A percentile compares a stretch with the other conserved stretches of the same genome.
Evolutionary conservation across 2,888 invertebrate species (phyloP).

Genomic region (Drosophila helvetica): DNA sequence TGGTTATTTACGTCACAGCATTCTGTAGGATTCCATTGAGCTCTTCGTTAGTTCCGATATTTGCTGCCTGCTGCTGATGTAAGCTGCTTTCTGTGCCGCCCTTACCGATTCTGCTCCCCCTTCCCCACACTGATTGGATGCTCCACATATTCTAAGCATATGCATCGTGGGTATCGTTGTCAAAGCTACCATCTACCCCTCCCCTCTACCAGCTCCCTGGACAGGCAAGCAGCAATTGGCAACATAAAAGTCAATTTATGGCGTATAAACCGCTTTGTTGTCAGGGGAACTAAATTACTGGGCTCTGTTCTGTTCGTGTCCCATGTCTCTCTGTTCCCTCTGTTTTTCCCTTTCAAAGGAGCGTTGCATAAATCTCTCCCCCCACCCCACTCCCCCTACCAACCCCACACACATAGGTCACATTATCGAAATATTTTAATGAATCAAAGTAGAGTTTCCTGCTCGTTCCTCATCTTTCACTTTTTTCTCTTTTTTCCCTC

Average conservation of each 20-base stretch:
- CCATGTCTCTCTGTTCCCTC: conserved; percentile 13
- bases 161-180: conserved; percentile 34
- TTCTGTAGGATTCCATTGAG: neutral
- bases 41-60: conserved; percentile 34
- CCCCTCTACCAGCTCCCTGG: neutral
- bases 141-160: conserved; percentile 54
- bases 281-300: conserved; percentile 59
- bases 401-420: conserved; percentile 26
- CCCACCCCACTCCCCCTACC: neutral
- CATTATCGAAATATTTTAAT: conserved; percentile 68
- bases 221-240: conserved; percentile 25
- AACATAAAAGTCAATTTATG: conserved; percentile 60
- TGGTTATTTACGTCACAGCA: conserved; percentile 18
- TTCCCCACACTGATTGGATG: conserved; percentile 8
- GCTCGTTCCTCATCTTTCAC: neutral
- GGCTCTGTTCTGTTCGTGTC: neutral
- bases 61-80: conserved; percentile 24
- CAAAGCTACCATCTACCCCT: conserved; percentile 23
- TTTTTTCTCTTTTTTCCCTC: neutral
- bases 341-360: conserved; percentile 1
- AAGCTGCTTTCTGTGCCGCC: conserved; percentile 56
- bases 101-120: neutral
- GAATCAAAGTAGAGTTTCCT: conserved; percentile 52
- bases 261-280: conserved; percentile 74
- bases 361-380: conserved; percentile 30